phyloP scores from a whole-genome alignment of 2,113 vertebrate species.

The pig (Sus scrofa) region DNA sequence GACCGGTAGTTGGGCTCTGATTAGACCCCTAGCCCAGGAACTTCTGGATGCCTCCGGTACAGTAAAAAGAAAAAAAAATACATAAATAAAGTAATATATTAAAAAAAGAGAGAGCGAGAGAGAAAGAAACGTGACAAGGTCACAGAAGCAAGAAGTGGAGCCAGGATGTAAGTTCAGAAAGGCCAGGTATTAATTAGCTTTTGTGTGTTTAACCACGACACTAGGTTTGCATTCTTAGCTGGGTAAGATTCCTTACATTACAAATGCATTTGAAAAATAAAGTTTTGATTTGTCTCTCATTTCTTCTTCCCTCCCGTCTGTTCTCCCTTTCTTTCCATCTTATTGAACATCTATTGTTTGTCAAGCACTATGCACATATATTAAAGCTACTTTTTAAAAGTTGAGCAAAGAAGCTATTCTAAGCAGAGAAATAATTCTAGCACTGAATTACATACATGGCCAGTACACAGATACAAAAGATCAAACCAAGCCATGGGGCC shows the following conservation, averaged over 20 bases:
- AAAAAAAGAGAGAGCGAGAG: too few relatives aligned
- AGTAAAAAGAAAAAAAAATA: too few relatives aligned
- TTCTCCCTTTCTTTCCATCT: background rate
- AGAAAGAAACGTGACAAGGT: background rate
- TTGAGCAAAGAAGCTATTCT: background rate
- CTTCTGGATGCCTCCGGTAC: too few relatives aligned
- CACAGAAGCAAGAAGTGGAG: background rate
- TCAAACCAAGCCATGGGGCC: background rate
- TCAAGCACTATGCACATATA: background rate
- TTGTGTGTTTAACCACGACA: background rate
- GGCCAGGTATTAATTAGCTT: too few relatives aligned
- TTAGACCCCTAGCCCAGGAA: too few relatives aligned
- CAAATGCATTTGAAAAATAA: background rate
- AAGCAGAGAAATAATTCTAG: background rate
- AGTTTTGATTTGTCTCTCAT: background rate
- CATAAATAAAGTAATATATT: too few relatives aligned
- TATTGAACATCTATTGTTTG: background rate
- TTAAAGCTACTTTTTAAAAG: background rate
- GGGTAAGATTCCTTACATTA: background rate
- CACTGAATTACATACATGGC: background rate
- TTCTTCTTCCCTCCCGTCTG: background rate
- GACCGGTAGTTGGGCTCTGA: too few relatives aligned
- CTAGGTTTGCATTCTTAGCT: accelerated
- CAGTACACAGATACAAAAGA: background rate
- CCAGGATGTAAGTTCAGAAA: background rate